These are phyloP conservation scores for Cyanistes caeruleus DNA, from an alignment of 2,113 vertebrate genomes.

Conservation along the genomic window DNA sequence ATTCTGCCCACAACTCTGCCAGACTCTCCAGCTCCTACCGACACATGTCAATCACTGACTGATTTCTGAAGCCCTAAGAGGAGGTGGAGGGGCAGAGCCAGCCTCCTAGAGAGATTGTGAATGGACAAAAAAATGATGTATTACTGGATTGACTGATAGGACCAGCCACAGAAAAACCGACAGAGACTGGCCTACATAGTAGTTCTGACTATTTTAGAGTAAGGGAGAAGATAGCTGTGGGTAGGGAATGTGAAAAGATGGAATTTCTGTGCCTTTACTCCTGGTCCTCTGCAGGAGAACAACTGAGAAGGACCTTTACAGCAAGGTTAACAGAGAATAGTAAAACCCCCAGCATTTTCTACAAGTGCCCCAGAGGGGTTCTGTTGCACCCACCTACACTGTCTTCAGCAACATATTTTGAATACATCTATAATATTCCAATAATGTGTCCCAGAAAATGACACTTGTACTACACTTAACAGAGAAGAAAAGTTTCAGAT, in stretches of 20 bases:
- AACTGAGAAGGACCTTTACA: background rate
- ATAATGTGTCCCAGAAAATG: background rate
- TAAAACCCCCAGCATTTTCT: background rate
- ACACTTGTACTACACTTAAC: background rate
- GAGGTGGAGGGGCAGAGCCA: background rate
- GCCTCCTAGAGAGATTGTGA: background rate
- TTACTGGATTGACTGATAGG: background rate
- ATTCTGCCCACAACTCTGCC: background rate
- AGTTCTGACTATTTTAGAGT: background rate
- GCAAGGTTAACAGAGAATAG: background rate
- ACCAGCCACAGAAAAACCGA: background rate
- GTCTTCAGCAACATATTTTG: background rate
- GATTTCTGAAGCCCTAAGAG: background rate
- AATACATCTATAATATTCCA: background rate
- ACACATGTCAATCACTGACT: background rate
- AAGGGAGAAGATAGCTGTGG: background rate
- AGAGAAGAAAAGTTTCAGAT: background rate
- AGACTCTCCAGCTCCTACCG: background rate
- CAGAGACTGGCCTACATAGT: background rate
- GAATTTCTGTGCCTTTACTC: background rate
- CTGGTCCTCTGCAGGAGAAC: background rate
- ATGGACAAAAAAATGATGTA: fast-evolving
- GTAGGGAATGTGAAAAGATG: background rate
- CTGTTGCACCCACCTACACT: background rate
- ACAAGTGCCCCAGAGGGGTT: background rate